Percentiles rank a stretch among this genome's conserved stretches.
Conservation (phyloP, 2,797 vertebrate species). For the Oophaga sylvatica region DNA sequence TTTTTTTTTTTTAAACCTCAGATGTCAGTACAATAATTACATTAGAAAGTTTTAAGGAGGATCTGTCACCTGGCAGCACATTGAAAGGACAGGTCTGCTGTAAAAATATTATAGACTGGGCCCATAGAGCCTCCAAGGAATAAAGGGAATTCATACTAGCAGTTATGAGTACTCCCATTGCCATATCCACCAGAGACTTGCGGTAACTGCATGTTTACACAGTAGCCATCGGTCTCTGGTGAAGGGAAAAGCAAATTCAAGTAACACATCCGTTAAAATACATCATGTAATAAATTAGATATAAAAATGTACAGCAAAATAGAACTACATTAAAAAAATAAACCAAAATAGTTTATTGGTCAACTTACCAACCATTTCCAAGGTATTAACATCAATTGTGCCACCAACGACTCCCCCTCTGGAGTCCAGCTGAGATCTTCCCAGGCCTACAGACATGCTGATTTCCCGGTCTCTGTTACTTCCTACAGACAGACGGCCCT, state of each 20-base stretch:
- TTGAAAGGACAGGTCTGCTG: too few relatives aligned
- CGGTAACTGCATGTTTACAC: too few relatives aligned
- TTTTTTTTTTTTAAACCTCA: neutral
- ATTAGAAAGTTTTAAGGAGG: neutral
- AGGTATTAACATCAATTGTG: slow-evolving; percentile 96
- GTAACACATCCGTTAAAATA: too few relatives aligned
- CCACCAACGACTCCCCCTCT: slow-evolving; percentile 98
- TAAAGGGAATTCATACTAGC: too few relatives aligned
- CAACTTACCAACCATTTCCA: slow-evolving; percentile 99
- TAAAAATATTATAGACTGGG: too few relatives aligned
- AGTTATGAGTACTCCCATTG: too few relatives aligned
- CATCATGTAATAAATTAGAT: too few relatives aligned
- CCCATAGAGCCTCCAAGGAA: too few relatives aligned
- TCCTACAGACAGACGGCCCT: slow-evolving; percentile 95
- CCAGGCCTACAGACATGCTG: slow-evolving; percentile 96
- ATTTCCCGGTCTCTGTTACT: slow-evolving; percentile 96
- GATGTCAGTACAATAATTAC: neutral
- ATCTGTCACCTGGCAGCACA: neutral
- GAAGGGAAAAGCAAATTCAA: too few relatives aligned
- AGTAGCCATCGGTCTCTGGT: too few relatives aligned
- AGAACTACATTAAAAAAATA: neutral
- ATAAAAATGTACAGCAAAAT: neutral
- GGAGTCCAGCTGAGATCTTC: slow-evolving; percentile 95
- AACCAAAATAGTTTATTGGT: neutral
- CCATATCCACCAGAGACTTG: too few relatives aligned